Base-by-base conservation (phyloP, 2,888 invertebrate genomes). In the Allacma fusca region DNA sequence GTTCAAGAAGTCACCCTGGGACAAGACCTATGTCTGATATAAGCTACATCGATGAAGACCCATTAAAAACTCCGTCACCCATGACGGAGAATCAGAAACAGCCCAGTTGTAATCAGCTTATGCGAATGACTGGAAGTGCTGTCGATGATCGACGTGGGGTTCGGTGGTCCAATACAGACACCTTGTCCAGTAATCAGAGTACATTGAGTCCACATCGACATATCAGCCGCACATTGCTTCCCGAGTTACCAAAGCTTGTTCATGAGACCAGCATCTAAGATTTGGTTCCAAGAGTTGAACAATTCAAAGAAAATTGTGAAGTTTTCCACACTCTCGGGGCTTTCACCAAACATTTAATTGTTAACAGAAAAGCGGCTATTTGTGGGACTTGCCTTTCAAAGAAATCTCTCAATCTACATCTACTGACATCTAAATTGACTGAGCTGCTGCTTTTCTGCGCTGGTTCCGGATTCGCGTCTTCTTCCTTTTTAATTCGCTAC, bases 21-120 rank as follows among this genome's bases (percentile, higher is more conserved):
- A 90, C 91, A 85, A 90, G 92, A 86, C 92, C 92, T 85, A 89
- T 93, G 86, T 91, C 91, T 86, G 94, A 94, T 91, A 92, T 94
- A 91, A 93, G 92, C 86, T 94, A 91, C 90, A 92, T 92, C 88
- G 92, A 92, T 89, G 92, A 91, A 87, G 92, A 92, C 86, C 87
- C 88, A 85, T 87, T 85, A 80, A 88, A 87, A 87, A 87, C 87
- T 85, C 87, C 88, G 82, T 87, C 88, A 80, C 87, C 87, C 81
- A 85, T 85, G 80, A 85, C 85, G 78, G 85, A 85, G 80, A 83
- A 83, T 80, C 85, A 84, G 78, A 83, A 73, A 74, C 81, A 72
- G 50, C 40, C 74, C 28, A 43, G 50, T 43, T 5, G 50, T 50
- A 65, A 65, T 29, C 69, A 59, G 21, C 57, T 26, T 26, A 50